These are phyloP conservation scores for Psittacula echo DNA, from an alignment of 2,797 vertebrate genomes.

Conservation along the genomic window DNA sequence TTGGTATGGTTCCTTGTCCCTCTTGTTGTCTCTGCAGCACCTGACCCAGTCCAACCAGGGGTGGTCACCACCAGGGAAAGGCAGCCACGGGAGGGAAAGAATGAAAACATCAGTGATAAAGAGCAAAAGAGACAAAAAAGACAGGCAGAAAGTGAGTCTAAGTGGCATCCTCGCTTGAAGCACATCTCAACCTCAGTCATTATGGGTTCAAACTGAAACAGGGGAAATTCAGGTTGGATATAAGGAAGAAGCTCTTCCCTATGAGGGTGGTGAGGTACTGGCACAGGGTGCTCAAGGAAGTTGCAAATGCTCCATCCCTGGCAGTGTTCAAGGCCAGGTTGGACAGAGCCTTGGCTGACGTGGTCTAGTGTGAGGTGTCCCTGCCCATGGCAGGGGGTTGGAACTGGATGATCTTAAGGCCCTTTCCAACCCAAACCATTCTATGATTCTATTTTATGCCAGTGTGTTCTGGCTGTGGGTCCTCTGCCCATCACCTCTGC, in stretches of 20 bases:
- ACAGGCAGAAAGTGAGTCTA: background rate
- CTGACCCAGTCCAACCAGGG: background rate
- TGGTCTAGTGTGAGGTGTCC: background rate
- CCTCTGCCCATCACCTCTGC: background rate
- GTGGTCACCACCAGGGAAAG: background rate
- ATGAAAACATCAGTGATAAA: background rate
- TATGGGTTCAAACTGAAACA: background rate
- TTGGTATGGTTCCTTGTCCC: background rate
- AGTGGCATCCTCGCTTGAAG: background rate
- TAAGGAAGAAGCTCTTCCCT: background rate
- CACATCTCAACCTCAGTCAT: background rate
- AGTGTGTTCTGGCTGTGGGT: rapidly evolving
- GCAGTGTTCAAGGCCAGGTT: background rate
- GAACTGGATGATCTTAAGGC: background rate
- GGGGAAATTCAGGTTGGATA: background rate
- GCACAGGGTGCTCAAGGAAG: background rate
- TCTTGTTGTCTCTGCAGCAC: background rate
- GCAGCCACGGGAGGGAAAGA: background rate
- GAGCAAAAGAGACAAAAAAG: background rate
- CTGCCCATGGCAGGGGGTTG: background rate
- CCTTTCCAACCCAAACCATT: background rate
- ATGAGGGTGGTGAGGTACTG: background rate
- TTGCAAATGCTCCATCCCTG: background rate
- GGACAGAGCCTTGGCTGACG: background rate
- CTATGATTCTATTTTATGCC: background rate